A percentile compares a stretch with the other conserved stretches of the same genome.
Evolutionary conservation across 2,888 invertebrate genomes (phyloP).

Genomic region (Eudemis profundana): DNA sequence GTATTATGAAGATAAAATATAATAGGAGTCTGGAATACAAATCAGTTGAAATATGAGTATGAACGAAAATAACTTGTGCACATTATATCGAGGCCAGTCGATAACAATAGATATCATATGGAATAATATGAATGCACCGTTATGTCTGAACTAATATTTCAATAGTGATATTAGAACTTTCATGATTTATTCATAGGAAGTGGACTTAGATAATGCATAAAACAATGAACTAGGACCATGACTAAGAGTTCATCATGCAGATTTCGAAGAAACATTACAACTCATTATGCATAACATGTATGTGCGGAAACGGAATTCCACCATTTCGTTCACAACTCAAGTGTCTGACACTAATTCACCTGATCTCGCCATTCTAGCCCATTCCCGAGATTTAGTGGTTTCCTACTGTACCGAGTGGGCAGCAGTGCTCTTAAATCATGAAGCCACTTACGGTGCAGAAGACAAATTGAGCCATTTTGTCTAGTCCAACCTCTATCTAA

Average conservation of each 20-base stretch:
- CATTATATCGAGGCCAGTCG: conserved; percentile 23
- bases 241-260: conserved; percentile 7
- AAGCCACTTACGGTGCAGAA: conserved; percentile 67
- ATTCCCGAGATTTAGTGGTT: conserved; percentile 71
- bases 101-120: conserved; percentile 31
- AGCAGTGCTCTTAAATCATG: conserved; percentile 71
- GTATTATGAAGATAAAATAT: neutral
- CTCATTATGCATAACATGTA: conserved; percentile 24
- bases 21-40: conserved; percentile 1
- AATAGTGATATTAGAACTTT: neutral
- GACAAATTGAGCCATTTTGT: conserved; percentile 76
- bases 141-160: neutral
- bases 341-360: conserved; percentile 60
- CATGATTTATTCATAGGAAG: neutral
- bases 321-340: conserved; percentile 55
- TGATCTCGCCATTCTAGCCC: conserved; percentile 54
- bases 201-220: neutral
- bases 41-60: conserved; percentile 16
- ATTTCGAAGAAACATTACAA: conserved; percentile 8
- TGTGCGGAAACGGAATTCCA: conserved; percentile 37
- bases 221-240: conserved; percentile 16
- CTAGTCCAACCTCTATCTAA: conserved; percentile 63
- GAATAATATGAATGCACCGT: conserved; percentile 1
- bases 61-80: conserved; percentile 7
- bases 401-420: conserved; percentile 70